Evolutionary conservation across 2,797 vertebrate species (phyloP), one percentile per base, ranked within the genome.

Genomic region (Leuciscus waleckii): DNA sequence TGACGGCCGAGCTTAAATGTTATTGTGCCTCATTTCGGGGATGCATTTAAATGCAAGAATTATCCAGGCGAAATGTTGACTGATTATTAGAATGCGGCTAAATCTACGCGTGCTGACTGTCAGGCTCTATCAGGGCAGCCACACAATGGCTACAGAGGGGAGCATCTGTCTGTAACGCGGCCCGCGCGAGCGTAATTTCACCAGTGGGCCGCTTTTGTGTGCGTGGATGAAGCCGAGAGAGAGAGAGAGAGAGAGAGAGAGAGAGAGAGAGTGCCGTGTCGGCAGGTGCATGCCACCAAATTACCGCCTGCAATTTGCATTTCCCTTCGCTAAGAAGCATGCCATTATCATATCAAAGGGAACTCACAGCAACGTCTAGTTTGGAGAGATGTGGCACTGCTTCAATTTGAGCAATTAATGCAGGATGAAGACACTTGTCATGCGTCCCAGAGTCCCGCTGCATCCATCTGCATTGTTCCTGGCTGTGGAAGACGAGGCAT

Each of bases 271-370:
- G 96, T 94, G 95, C 95, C 94, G 93, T 97, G 96, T 97, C 97
- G 98, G 97, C 97, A 99, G 98, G 98, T 98, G 98, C 97, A 96
- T 98, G 97, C 96, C 96, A 96, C 97, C 96, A 97, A 98, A 98
- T 98, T 98, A 98, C 97, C 96, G 96, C 95, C 95, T 96, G 96
- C 96, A 95, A 97, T 97, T 97, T 96, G 96, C 96, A 97, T 97
- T 97, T 97, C 96, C 96, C 97, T 96, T 95, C 95, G 97, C 96
- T 98, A 97, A 98, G 98, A 99, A 98, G 97, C 96, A 96, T 97
- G 94, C 98, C 97, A 99, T 99, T 99, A 99, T 99, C 98, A 99
- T 99, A 99, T 99, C 98, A 99, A 99, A 99, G 97, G 96, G 96
- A 98, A 78, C 97, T 98, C 97, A 95, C 95, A 96, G 96, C 96